Evolutionary conservation across 2,113 vertebrate species (phyloP), one percentile per base, ranked within the genome.

Genomic region (Scatophagus argus): DNA sequence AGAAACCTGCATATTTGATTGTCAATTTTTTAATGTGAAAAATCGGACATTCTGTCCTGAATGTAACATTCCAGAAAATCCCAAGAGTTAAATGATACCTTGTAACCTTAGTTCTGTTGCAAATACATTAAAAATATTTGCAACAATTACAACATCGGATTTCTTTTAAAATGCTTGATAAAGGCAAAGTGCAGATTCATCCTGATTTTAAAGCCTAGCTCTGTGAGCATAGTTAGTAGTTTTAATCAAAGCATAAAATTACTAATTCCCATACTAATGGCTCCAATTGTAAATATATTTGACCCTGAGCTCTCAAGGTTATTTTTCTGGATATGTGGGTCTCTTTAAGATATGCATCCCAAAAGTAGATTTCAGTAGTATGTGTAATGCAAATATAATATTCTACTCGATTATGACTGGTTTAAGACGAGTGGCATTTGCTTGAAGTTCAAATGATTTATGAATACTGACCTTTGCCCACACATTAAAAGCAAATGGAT

Each of bases 261-360:
- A 29, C 16, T 58, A 61, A 63, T 52, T 36, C 44, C 17, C 27
- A 68, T 25, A 52, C 25, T 32, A 25, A 54, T 49, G 49, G 46
- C 58, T 72, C 60, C 72, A 29, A 74, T 51, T 41, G 81, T 86
- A 52, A 65, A 85, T 79, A 83, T 74, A 77, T 36, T 60, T 67
- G 81, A 84, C 79, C 75, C 66, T 52, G 67, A 29, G 61, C 41
- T 47, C 8, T 4, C n/a, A n/a, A n/a, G n/a, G n/a, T n/a, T n/a
- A 69, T 29, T 14, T 12, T 21, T 47, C 51, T 29, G 19, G 2
- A 39, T 69, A 55, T 47, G 51, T 61, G 46, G 14, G 16, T 60
- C 27, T 55, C 63, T 67, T 41, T 43, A 12, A 5, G 23, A 21
- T 36, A 36, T 60, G 52, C 51, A 64, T 36, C 46, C 43, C 27